Base-by-base conservation (phyloP, 2,888 invertebrate species). In the Drosophila mulleri region DNA sequence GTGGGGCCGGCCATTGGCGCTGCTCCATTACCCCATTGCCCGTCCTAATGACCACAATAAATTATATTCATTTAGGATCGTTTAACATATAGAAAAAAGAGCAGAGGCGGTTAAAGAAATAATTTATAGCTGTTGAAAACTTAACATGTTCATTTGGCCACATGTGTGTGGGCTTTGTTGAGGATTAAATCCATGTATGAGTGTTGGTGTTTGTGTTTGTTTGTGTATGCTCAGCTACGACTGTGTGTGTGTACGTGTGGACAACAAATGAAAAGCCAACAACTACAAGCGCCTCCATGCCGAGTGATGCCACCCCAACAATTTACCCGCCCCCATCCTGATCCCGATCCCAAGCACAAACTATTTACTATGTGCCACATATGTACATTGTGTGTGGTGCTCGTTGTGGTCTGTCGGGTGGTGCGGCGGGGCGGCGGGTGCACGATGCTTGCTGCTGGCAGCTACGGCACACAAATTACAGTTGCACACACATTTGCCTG, bases 101-200 rank as follows among this genome's bases (percentile, higher is more conserved):
- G 68, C 64, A 64, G 66, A 65, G 71, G 58, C 88, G 84, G 85
- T 73, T 80, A 61, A 87, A 75, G 83, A 88, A 83, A 83, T 83
- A 85, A 84, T 84, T 84, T 84, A 88, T 88, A 74, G 85, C 80
- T 88, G 83, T 88, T 84, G 88, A 84, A 84, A 84, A 84, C 83
- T 88, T 84, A 84, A 84, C 83, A 84, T 84, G 83, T 84, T 84
- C 85, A 84, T 84, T 84, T 84, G 73, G 83, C 78, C 88, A 76
- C 85, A 84, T 85, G 78, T 85, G 87, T 75, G 72, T 74, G 73
- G 65, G 80, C 78, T 78, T 78, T 78, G 78, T 79, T 75, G 56
- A 71, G 79, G 71, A 79, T 78, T 78, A 78, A 72, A 67, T 68
- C 75, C 57, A 59, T 48, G 54, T 59, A 59, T 48, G 54, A 48